phyloP scores from a whole-genome alignment of 2,113 vertebrate species.

The Sorex fumeus region DNA sequence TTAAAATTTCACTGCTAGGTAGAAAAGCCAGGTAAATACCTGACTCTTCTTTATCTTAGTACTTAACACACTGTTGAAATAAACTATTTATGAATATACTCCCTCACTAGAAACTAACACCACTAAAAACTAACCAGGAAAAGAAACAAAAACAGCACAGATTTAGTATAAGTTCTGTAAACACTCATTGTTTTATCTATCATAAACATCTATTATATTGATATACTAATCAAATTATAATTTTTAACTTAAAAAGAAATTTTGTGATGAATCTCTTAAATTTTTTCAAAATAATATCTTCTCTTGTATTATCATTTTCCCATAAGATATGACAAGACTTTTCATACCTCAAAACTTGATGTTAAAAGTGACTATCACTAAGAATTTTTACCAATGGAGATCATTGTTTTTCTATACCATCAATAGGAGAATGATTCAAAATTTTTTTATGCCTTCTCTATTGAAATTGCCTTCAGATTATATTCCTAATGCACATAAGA shows the following conservation, averaged over 20 bases:
- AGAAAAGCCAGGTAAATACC: not conserved
- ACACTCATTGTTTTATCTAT: not conserved
- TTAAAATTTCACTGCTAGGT: not conserved
- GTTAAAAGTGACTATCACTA: slow-evolving; percentile 45
- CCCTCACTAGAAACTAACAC: not conserved
- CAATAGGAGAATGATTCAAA: slow-evolving; percentile 47
- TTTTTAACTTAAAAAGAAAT: not conserved
- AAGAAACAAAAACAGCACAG: not conserved
- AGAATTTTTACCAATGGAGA: slow-evolving; percentile 13
- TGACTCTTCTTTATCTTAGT: not conserved
- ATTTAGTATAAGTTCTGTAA: not conserved
- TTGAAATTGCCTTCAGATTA: slow-evolving; percentile 34
- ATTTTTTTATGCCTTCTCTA: not conserved
- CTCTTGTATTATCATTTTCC: not conserved
- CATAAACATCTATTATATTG: too few species aligned
- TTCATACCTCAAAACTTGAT: not conserved
- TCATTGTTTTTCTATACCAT: not conserved
- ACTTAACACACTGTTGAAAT: not conserved
- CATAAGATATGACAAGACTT: not conserved
- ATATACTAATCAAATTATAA: not conserved
- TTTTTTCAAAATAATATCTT: slow-evolving; percentile 36
- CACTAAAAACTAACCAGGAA: not conserved
- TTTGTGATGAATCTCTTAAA: too few species aligned
- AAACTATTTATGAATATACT: not conserved
- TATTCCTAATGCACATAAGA: slow-evolving; percentile 8